Base-by-base conservation (phyloP, 2,797 vertebrate genomes). In the Saxicola maurus region DNA sequence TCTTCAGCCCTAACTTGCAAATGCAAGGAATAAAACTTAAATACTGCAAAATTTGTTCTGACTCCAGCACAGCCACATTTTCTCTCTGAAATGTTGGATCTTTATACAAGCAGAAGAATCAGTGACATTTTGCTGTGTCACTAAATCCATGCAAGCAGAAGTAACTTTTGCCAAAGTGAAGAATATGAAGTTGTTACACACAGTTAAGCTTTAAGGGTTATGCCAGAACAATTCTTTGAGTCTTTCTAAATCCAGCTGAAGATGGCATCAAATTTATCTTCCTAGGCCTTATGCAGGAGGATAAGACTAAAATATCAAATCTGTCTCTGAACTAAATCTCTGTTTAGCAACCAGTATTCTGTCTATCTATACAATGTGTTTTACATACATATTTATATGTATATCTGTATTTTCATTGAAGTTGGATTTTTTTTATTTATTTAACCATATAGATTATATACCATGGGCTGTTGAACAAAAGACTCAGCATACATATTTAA, bases 91-190 rank as follows among this genome's bases (percentile, higher is more conserved):
- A 43, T 67, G 38, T 5, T 82, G 77, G 60, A 25, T 78, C 56
- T 76, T 81, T 69, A 42, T 18, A 40, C 19, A 33, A 61, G 57
- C 56, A 80, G 81, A 79, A 90, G 65, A 67, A 71, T 68, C 60
- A 28, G 52, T 88, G 86, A 67, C 81, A 91, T 92, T 92, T 82
- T 89, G 92, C 93, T 93, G 91, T 7, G 9, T 93, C 87, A 92
- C 92, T 80, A 82, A 86, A 86, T 59, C 60, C 86, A 25, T 5
- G 57, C 74, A 68, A 77, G 78, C 67, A 79, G 74, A 91, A 92
- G 81, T 61, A 88, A 88, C 60, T 92, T 94, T 92, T 92, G 86
- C 87, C 87, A 91, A 74, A 86, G 77, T 80, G 87, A 93, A 68
- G 91, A 84, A 84, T 82, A 74, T 25, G 55, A 89, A 66, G 73